Evolutionary conservation across 2,797 vertebrate species (phyloP), one percentile per base, ranked within the genome.

Genomic region (Crocodylus rhombifer): DNA sequence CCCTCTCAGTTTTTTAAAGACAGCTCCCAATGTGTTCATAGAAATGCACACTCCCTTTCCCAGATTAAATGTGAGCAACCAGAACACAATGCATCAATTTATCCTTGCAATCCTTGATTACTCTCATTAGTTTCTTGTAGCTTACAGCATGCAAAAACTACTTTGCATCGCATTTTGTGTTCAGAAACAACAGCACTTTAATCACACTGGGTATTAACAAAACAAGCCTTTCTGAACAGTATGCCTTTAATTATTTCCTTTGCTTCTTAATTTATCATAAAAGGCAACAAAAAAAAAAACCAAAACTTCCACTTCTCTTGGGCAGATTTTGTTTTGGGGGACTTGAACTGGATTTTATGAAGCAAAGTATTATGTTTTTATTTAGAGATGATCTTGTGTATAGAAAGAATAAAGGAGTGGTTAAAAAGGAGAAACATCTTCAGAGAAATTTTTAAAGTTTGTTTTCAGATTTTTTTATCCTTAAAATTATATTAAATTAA

Each of bases 181-280:
- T 83, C 78, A 74, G 67, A 75, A 93, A 65, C 58, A 90, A 92
- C 5, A n/a, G 55, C 79, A 87, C 83, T 94, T 94, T 79, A 94
- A 92, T 91, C 91, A 86, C 77, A 80, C 0, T 77, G 71, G 62
- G 30, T 89, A 87, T 91, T 95, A 95, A 56, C 71, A 88, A 86
- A 95, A 80, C 65, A 93, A 94, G 74, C 65, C 30, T 91, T 94
- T 91, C 63, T 91, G 62, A 96, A 91, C 30, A 93, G 63, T 42
- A 84, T 92, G 80, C 17, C 81, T 91, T 94, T 82, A 91, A 95
- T 93, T 92, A 92, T 94, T 95, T 84, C 25, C 80, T 81, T 87
- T 96, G 82, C 84, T 18, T 96, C 62, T 87, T 84, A 65, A 88
- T 92, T 96, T 92, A 91, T 93, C 81, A 69, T 62, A 77, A 55